Base-by-base conservation (phyloP, 2,797 vertebrate genomes). In the Falco berigora region DNA sequence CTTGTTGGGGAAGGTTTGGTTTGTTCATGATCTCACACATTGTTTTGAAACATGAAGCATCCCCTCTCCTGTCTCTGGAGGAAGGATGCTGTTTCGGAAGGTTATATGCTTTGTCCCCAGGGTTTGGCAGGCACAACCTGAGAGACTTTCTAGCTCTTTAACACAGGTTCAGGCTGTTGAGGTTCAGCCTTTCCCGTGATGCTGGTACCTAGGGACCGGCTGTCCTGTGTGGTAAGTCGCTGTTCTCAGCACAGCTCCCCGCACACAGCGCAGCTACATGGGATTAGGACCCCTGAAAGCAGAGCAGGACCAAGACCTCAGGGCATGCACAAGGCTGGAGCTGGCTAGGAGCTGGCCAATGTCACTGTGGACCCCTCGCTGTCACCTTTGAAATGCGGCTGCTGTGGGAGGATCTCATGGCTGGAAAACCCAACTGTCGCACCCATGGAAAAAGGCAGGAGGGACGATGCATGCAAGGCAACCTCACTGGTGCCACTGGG, bases 391-490 rank as follows among this genome's bases (percentile, higher is more conserved):
- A 20, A 11, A 44, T 23, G 36, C 46, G 36, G 38, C 73, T 84
- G 9, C 4, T 32, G 32, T 9, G 55, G 40, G 12, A 25, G 52
- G 23, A 15, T 20, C 32, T 44, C 42, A 2, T 12, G 32, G 59
- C 20, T 61, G 52, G 34, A 12, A 72, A 28, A 40, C 8, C 2
- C 27, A 17, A 8, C 15, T 7, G 0, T 59, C 1, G 1, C 19
- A n/a, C 10, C 23, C 40, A 6, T 6, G 30, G 77, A 5, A 8
- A 46, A 46, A 58, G n/a, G 42, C 50, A 72, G 55, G 79, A 22
- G 14, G 28, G 68, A 23, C 0, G 28, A 13, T 14, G 23, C 2
- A 1, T 1, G 4, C 58, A 36, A 53, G 34, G 61, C 63, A 69
- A 4, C 53, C 59, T 76, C 53, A 21, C 16, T 1, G 3, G 20